Percentiles rank a stretch among this genome's conserved stretches.
phyloP scores from a whole-genome alignment of 2,888 invertebrate species.

The Oscheius sp. region DNA sequence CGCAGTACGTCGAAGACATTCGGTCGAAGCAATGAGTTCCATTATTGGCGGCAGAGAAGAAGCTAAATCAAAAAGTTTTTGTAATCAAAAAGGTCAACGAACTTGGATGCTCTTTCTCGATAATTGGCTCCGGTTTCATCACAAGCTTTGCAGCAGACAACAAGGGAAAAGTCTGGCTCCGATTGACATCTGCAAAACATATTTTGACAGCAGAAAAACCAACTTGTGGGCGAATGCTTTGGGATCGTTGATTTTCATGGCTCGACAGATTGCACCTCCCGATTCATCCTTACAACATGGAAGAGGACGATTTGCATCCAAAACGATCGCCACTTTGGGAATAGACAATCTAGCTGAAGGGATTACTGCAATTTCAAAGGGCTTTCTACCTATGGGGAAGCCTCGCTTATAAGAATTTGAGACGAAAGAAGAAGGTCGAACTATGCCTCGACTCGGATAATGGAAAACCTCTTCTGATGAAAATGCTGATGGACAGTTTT shows the following conservation, averaged over 20 bases:
- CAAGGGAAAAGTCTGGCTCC: constrained; percentile 55
- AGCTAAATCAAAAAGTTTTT: constrained; percentile 34
- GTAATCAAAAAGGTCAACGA: neutral
- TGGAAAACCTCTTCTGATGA: neutral
- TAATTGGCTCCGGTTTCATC: constrained; percentile 49
- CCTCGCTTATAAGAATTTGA: neutral
- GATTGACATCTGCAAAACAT: constrained; percentile 37
- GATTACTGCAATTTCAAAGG: neutral
- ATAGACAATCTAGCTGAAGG: constrained; percentile 4
- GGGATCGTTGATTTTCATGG: constrained; percentile 43
- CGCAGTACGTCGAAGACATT: constrained; percentile 50
- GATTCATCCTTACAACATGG: constrained; percentile 58
- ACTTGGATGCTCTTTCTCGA: constrained; percentile 48
- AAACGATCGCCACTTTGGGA: neutral
- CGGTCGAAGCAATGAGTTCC: constrained; percentile 54
- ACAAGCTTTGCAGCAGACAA: constrained; percentile 56
- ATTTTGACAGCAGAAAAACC: neutral
- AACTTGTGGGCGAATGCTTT: constrained; percentile 46
- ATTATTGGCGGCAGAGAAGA: constrained; percentile 41
- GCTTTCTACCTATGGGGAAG: neutral
- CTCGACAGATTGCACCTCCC: constrained; percentile 53
- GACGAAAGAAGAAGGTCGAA: constrained; percentile 9
- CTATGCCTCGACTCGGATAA: constrained; percentile 13
- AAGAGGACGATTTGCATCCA: constrained; percentile 40
- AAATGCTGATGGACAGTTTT: neutral